A percentile compares a stretch with the other conserved stretches of the same genome.
These are phyloP conservation scores for Dicranocentrus wangi DNA, from an alignment of 2,888 invertebrate species.

Conservation along the genomic window DNA sequence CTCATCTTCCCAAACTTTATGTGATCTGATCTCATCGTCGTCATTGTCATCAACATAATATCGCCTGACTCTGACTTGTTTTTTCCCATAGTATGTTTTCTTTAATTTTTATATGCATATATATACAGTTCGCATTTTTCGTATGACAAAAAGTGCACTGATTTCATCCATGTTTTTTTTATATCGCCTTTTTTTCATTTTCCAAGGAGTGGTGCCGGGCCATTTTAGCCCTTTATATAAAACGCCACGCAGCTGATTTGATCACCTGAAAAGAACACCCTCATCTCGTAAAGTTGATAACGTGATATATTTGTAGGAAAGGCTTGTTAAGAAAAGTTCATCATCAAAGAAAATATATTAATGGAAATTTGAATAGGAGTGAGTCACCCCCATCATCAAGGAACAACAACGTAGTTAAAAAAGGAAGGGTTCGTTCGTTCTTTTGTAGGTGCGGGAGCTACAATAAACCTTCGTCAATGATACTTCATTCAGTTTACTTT, in stretches of 20 bases:
- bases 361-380: slow-evolving; percentile 8
- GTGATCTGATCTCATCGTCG: slow-evolving; percentile 49
- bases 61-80: no score
- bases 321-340: slow-evolving; percentile 5
- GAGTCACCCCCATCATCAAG: not conserved
- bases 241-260: no score
- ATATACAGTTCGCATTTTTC: no score
- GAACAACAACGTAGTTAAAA: no score
- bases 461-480: slow-evolving; percentile 20
- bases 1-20: slow-evolving; percentile 41
- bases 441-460: slow-evolving; percentile 2
- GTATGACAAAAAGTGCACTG: slow-evolving; percentile 32
- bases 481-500: slow-evolving; percentile 19
- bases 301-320: not conserved
- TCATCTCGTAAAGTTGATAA: no score
- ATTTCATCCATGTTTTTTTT: no score
- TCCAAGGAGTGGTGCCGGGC: slow-evolving; percentile 41
- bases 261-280: no score
- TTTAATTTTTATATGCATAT: no score
- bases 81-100: no score
- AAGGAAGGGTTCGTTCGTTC: no score
- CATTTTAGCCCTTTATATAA: slow-evolving; percentile 12
- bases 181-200: no score
- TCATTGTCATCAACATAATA: slow-evolving; percentile 12
- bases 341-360: not conserved